phyloP scores from a whole-genome alignment of 2,113 vertebrate genomes.

The Lycaon pictus region DNA sequence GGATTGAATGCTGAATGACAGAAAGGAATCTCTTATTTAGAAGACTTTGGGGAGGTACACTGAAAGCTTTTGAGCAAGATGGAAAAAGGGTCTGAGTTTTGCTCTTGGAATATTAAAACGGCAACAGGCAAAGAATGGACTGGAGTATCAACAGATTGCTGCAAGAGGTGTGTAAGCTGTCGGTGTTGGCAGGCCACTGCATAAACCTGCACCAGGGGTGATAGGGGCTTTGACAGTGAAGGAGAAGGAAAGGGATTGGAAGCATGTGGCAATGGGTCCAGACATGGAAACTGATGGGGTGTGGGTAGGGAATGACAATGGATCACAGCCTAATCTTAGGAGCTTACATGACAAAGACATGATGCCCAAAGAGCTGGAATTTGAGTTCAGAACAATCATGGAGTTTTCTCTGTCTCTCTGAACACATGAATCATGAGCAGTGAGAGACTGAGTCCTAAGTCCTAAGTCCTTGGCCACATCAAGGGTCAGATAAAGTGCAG shows the following conservation, averaged over 20 bases:
- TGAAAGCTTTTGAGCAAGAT: background rate
- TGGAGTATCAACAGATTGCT: background rate
- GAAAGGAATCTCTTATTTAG: background rate
- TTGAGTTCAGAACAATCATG: background rate
- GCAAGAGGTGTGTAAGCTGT: background rate
- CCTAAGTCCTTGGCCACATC: background rate
- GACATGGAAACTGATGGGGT: background rate
- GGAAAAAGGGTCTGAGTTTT: background rate
- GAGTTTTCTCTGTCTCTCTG: background rate
- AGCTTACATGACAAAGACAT: background rate
- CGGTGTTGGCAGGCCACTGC: background rate
- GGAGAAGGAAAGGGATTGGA: background rate
- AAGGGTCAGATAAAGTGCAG: background rate
- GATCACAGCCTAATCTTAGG: background rate
- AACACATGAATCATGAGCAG: background rate
- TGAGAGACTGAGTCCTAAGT: background rate
- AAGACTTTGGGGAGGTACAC: background rate
- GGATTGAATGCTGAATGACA: background rate
- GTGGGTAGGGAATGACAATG: background rate
- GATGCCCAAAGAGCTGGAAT: background rate
- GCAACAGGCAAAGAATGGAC: background rate
- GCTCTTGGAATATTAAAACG: background rate
- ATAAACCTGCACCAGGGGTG: background rate
- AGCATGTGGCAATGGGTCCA: rapidly evolving
- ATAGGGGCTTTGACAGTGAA: rapidly evolving